These are phyloP conservation scores for Muntiacus muntjak DNA, from an alignment of 2,113 vertebrate genomes.

Conservation along the genomic window DNA sequence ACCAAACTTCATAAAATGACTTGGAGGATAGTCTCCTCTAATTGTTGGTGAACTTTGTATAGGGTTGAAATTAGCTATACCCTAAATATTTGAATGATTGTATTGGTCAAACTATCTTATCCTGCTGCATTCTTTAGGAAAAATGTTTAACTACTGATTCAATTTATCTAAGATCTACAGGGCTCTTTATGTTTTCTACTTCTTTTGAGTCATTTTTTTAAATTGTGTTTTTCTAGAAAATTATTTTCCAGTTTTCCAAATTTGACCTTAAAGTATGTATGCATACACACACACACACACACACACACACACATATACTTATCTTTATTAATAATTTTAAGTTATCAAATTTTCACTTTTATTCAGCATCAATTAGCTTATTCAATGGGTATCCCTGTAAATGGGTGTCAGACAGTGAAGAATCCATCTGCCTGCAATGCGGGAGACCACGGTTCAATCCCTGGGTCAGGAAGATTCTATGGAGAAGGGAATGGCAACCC, in stretches of 20 bases:
- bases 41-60: neutral
- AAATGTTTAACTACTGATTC: neutral
- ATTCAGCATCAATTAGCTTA: neutral
- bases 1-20: neutral
- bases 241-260: slow-evolving; percentile 19
- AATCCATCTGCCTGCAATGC: too few relatives aligned
- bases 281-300: too few relatives aligned
- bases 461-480: too few relatives aligned
- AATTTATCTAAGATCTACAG: neutral
- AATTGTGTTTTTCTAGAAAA: neutral
- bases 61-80: neutral
- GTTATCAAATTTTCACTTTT: neutral
- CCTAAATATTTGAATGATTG: neutral
- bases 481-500: too few relatives aligned
- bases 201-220: slow-evolving; percentile 5
- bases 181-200: slow-evolving; percentile 9
- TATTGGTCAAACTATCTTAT: neutral
- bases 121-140: neutral
- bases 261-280: neutral
- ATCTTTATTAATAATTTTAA: neutral
- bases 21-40: neutral
- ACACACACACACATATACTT: too few relatives aligned
- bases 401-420: too few relatives aligned
- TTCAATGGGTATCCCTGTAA: neutral
- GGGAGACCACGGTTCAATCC: too few relatives aligned